Conservation (phyloP, 2,797 vertebrate species). For the Avahi laniger region DNA sequence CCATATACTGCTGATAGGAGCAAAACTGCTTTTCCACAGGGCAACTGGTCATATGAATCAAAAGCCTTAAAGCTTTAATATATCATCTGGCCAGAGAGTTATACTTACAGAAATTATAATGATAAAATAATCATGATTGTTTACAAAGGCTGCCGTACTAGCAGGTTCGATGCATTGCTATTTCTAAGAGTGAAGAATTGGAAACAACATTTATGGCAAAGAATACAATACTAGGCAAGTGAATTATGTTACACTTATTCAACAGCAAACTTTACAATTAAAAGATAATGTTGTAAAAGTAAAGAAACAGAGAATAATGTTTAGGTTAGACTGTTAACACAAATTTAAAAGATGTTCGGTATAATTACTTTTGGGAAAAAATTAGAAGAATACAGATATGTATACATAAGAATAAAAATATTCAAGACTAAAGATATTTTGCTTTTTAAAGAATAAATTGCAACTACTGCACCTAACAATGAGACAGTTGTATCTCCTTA, state of each 20-base stretch:
- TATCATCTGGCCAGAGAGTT: neutral
- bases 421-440: neutral
- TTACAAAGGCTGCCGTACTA: neutral
- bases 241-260: neutral
- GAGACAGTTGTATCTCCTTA: neutral
- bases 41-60: neutral
- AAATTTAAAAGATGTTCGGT: neutral
- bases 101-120: neutral
- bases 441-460: neutral
- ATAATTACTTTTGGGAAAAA: neutral
- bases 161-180: neutral
- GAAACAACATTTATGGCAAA: neutral
- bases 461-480: neutral
- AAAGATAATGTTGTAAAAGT: neutral
- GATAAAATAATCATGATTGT: neutral
- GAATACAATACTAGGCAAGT: neutral
- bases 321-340: neutral
- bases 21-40: slow-evolving; percentile 2
- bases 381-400: neutral
- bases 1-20: neutral
- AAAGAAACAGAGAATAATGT: neutral
- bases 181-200: neutral
- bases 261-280: slow-evolving; percentile 33
- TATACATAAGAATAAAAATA: neutral
- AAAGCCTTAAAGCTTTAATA: slow-evolving; percentile 23